Evolutionary conservation across 1,140 invertebrate species (phyloP).

Genomic region (Plutomurus gul): DNA sequence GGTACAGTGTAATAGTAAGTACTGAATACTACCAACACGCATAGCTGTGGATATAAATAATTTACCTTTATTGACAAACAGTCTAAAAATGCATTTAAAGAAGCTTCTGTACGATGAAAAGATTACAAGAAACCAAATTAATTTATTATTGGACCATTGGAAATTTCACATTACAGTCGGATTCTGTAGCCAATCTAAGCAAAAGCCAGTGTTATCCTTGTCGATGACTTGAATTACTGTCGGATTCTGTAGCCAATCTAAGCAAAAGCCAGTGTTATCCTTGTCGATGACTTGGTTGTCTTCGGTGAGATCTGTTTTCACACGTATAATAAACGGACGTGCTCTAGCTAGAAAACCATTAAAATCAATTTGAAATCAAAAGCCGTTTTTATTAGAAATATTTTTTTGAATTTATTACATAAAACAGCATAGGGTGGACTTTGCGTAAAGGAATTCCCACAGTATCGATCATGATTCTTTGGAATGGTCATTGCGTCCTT

Average conservation of each 20-base stretch:
- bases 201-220: conserved; percentile 45
- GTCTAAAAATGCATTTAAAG: no score
- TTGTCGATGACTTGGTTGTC: background rate
- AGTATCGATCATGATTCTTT: conserved; percentile 47
- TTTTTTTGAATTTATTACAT: conserved; percentile 19
- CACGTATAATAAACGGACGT: conserved; percentile 45
- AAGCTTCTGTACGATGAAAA: no score
- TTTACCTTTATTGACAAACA: no score
- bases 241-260: conserved; percentile 37
- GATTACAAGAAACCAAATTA: no score
- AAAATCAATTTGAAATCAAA: background rate
- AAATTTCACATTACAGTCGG: no score
- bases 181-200: conserved; percentile 40
- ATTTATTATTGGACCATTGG: no score
- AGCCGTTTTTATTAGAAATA: background rate
- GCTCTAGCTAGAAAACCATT: conserved; percentile 31
- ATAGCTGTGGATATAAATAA: no score
- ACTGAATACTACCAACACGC: no score
- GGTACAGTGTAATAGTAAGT: no score
- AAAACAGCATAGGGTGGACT: conserved; percentile 27
- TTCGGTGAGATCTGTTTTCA: conserved; percentile 32
- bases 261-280: conserved; percentile 46
- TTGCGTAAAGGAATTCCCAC: conserved; percentile 34
- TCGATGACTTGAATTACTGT: background rate
- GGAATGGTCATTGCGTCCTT: background rate